phyloP scores from a whole-genome alignment of 2,113 vertebrate genomes.

The Crypturellus undulatus region DNA sequence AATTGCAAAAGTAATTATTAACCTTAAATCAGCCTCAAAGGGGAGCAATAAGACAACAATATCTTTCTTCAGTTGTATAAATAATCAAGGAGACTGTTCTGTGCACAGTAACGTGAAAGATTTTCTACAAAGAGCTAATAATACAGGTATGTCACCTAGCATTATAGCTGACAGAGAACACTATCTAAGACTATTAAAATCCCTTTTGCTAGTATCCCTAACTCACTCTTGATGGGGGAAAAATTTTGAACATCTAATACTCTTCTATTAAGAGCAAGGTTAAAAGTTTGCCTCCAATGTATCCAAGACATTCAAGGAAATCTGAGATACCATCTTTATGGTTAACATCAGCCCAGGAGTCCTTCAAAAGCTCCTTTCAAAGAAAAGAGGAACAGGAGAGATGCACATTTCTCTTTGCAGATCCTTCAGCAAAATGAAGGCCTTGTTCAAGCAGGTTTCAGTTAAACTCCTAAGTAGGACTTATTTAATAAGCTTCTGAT shows the following conservation, averaged over 20 bases:
- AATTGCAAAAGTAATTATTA: not conserved
- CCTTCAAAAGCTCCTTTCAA: not conserved
- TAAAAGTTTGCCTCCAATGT: not conserved
- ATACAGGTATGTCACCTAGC: not conserved
- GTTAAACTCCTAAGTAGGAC: not conserved
- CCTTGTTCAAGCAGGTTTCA: not conserved
- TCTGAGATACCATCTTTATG: not conserved
- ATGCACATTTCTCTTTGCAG: not conserved
- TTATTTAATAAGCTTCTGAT: not conserved
- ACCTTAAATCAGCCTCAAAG: not conserved
- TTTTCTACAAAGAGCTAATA: not conserved
- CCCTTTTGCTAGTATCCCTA: not conserved
- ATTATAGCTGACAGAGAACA: not conserved
- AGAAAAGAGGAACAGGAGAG: not conserved
- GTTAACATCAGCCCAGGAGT: not conserved
- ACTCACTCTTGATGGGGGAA: not conserved
- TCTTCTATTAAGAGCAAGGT: not conserved
- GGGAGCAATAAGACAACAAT: not conserved
- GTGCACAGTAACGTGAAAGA: not conserved
- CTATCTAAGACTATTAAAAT: not conserved
- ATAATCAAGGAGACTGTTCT: not conserved
- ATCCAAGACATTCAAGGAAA: not conserved
- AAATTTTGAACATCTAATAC: not conserved
- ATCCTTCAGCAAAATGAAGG: not conserved
- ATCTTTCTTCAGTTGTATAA: not conserved